A percentile compares a stretch with the other conserved stretches of the same genome.
Conservation (phyloP, 37 sponge, comb jelly and placozoan species). For the Spongilla lacustris region DNA sequence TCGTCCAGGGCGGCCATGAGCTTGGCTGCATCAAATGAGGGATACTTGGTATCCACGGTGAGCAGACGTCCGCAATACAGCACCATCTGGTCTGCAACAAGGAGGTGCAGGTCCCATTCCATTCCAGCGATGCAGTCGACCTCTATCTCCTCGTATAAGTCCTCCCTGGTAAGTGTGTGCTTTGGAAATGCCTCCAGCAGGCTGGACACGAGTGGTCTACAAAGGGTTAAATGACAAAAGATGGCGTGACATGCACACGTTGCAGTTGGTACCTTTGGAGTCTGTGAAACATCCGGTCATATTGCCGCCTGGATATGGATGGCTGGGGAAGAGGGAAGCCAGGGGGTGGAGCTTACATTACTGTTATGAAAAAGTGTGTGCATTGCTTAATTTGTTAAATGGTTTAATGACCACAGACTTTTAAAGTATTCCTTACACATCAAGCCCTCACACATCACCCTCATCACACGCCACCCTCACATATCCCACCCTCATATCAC, state of each 20-base stretch:
- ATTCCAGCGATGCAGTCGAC: neutral
- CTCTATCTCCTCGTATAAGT: neutral
- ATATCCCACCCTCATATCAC: neutral
- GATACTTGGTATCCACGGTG: neutral
- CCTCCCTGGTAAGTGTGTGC: neutral
- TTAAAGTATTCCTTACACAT: too few species aligned
- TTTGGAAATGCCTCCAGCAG: neutral
- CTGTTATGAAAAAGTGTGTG: too few species aligned
- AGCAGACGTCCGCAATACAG: neutral
- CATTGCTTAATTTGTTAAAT: too few species aligned
- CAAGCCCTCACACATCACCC: too few species aligned
- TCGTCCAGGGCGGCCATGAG: neutral
- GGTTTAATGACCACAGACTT: too few species aligned
- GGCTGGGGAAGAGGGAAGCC: neutral
- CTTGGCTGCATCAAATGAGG: neutral
- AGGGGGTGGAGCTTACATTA: slow-evolving; percentile 4
- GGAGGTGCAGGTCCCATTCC: neutral
- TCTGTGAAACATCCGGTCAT: neutral
- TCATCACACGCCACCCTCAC: too few species aligned
- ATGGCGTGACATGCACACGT: neutral
- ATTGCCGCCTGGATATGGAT: neutral
- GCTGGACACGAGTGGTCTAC: neutral
- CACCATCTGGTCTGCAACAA: neutral
- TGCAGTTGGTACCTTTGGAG: neutral
- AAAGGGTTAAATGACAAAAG: neutral